These are phyloP conservation scores for Parascotia fuliginaria DNA, from an alignment of 2,888 invertebrate genomes.

Conservation along the genomic window DNA sequence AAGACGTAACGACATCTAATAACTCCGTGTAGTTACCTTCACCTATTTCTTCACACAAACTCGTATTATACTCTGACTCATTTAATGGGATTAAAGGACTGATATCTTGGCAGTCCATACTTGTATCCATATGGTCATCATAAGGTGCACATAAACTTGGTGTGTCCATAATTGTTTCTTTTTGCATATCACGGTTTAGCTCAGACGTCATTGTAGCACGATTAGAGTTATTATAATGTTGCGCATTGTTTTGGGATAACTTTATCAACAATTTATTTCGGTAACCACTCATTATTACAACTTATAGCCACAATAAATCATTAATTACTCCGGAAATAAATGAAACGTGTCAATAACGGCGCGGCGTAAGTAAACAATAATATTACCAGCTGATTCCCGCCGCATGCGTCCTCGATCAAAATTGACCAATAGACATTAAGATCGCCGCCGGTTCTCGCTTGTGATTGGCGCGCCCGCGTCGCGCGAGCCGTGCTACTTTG, in stretches of 20 bases:
- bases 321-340: conserved; percentile 3
- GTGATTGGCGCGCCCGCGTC: conserved; percentile 1
- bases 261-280: background rate
- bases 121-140: background rate
- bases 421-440: conserved; percentile 3
- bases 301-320: background rate
- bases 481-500: conserved; percentile 1
- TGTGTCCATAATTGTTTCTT: background rate
- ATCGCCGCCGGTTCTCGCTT: conserved; percentile 2
- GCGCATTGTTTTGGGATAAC: conserved; percentile 2
- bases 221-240: conserved; percentile 6
- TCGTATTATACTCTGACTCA: background rate
- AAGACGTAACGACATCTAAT: conserved; percentile 3
- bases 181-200: background rate
- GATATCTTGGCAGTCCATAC: background rate
- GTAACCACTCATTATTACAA: conserved; percentile 1
- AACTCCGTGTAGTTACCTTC: conserved; percentile 1
- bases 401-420: background rate
- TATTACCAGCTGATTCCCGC: background rate
- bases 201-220: conserved; percentile 1
- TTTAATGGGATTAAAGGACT: background rate
- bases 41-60: background rate
- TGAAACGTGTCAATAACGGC: conserved; percentile 4
- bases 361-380: conserved; percentile 1
- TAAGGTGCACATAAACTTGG: background rate